Conservation (phyloP, 2,888 invertebrate species). For the Antheraea yamamai region DNA sequence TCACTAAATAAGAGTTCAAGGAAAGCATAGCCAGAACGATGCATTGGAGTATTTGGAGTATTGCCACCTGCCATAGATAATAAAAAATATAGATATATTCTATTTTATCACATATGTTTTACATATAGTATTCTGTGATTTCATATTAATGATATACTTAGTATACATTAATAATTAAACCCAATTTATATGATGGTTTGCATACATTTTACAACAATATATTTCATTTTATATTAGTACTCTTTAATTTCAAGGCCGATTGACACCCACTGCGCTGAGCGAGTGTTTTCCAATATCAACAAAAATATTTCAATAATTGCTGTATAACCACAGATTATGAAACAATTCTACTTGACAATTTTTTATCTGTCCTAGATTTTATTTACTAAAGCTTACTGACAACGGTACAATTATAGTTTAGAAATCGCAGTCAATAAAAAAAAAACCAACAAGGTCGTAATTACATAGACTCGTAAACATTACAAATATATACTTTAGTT, state of each 20-base stretch:
- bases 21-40: background rate
- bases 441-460: background rate
- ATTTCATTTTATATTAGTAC: background rate
- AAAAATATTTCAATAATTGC: conserved; percentile 2
- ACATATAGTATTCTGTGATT: background rate
- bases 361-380: conserved; percentile 10
- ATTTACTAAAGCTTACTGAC: background rate
- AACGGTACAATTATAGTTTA: background rate
- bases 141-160: too few relatives aligned
- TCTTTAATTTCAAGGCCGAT: conserved; percentile 4
- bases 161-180: too few relatives aligned
- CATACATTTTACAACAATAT: background rate
- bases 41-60: background rate
- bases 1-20: too few relatives aligned
- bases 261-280: background rate
- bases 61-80: background rate
- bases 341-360: background rate
- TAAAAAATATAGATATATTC: background rate
- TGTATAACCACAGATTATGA: background rate
- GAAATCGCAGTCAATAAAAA: background rate
- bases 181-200: too few relatives aligned
- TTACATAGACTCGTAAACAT: background rate
- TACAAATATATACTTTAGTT: background rate
- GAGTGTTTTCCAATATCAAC: background rate
- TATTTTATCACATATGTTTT: background rate